Evolutionary conservation across 2,113 vertebrate genomes (phyloP).

Genomic region (Setophaga coronata): DNA sequence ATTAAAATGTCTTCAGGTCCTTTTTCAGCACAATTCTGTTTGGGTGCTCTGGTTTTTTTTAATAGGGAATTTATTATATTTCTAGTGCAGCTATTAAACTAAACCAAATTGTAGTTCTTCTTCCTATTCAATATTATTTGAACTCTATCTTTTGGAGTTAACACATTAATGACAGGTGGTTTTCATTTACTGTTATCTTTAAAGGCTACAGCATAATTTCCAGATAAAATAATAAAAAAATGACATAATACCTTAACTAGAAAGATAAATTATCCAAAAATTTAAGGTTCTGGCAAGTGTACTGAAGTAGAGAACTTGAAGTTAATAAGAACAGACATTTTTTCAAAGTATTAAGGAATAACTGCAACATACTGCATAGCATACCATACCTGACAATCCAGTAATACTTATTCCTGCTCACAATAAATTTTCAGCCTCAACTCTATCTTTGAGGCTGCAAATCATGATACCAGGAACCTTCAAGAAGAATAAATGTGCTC

Average conservation of each 20-base stretch:
- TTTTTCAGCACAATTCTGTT: background rate
- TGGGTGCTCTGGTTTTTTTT: background rate
- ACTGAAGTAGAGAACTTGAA: background rate
- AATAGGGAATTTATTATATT: background rate
- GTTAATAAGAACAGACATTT: conserved; percentile 40
- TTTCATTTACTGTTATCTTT: background rate
- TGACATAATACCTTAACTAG: conserved; percentile 44
- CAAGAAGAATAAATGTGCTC: background rate
- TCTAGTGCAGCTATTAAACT: background rate
- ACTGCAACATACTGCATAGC: conserved; percentile 3
- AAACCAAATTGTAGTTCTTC: background rate
- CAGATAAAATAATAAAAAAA: background rate
- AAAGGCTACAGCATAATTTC: background rate
- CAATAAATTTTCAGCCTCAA: background rate
- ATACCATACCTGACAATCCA: background rate
- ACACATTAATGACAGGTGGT: background rate
- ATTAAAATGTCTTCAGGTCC: background rate
- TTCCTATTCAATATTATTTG: background rate
- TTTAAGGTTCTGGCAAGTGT: conserved; percentile 40
- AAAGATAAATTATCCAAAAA: conserved; percentile 51
- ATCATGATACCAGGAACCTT: background rate
- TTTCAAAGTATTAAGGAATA: conserved; percentile 23
- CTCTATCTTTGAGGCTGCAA: background rate
- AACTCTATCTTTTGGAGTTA: background rate
- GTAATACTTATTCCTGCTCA: background rate